Base-by-base conservation (phyloP, 2,113 vertebrate genomes). In the Oryzias javanicus region DNA sequence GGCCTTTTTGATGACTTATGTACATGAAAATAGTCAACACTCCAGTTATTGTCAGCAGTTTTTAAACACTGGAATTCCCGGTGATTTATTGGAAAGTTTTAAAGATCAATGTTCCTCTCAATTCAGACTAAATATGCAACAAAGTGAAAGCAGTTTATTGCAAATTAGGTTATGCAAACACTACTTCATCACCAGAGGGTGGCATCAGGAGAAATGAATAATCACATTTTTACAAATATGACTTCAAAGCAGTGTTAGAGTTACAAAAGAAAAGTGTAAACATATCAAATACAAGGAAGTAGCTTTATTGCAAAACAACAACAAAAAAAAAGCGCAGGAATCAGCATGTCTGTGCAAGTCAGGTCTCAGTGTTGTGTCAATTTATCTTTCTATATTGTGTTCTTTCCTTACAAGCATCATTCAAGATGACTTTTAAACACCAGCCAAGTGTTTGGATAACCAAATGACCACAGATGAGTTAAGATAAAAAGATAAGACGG, bases 261-360 rank as follows among this genome's bases (percentile, higher is more conserved):
- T 65, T 41, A 68, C 16, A 35, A 58, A 19, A 70, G 59, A 49
- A 22, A 1, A 27, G 41, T 85, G 80, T 85, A 85, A 83, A 80
- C 74, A 85, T 70, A 71, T 24, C 47, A 40, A 67, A 57, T 40
- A 63, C 44, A 76, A 61, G 56, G 52, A 62, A 55, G 67, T 7
- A 35, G 2, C 35, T 16, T 44, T 64, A 49, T 66, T 55, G 55
- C 67, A 52, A 55, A 72, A 62, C 42, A 44, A 56, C 42, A 67
- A 15, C n/a, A 10, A 20, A 51, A 18, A 54, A 24, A 42, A 45
- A 52, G 46, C 60, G 67, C 18, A 45, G 53, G 62, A 60, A 48
- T 63, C 49, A 16, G 45, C 54, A 41, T 16, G 42, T 54, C 42
- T 44, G 42, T 49, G 19, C 35, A 4, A 62, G 41, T 54, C 35